Conservation (phyloP, 1,140 invertebrate species). For the Conus ventricosus region DNA sequence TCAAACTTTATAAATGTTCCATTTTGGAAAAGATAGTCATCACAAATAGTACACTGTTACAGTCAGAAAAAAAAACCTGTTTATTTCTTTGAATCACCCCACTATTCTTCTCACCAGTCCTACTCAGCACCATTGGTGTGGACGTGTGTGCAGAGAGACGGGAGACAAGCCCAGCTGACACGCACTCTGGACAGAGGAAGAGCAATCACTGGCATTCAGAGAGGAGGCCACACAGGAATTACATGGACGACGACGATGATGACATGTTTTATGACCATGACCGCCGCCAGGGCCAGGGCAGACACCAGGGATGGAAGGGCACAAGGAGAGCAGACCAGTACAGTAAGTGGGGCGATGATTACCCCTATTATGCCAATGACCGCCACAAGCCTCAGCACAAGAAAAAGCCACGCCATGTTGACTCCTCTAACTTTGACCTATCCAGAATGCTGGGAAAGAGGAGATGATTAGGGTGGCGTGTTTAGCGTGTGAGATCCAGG, state of each 20-base stretch:
- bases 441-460: neutral
- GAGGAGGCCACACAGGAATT: neutral
- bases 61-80: too few species aligned
- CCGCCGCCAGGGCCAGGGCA: too few species aligned
- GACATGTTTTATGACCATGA: neutral
- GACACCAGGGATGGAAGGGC: neutral
- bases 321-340: conserved; percentile 23
- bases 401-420: conserved; percentile 7
- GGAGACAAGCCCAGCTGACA: neutral
- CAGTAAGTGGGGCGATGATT: conserved; percentile 17
- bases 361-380: conserved; percentile 18
- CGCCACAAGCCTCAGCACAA: conserved; percentile 24
- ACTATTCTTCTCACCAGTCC: too few species aligned
- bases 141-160: neutral
- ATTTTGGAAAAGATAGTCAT: too few species aligned
- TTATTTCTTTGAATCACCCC: too few species aligned
- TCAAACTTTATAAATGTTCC: too few species aligned
- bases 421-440: conserved; percentile 23
- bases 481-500: too few species aligned
- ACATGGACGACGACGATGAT: too few species aligned
- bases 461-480: neutral
- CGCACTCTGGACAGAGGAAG: neutral
- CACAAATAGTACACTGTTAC: too few species aligned
- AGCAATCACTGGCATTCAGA: neutral
- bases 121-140: too few species aligned